Evolutionary conservation across 1,140 invertebrate species (phyloP), one percentile per base, ranked within the genome.

Genomic region (Varroa destructor): DNA sequence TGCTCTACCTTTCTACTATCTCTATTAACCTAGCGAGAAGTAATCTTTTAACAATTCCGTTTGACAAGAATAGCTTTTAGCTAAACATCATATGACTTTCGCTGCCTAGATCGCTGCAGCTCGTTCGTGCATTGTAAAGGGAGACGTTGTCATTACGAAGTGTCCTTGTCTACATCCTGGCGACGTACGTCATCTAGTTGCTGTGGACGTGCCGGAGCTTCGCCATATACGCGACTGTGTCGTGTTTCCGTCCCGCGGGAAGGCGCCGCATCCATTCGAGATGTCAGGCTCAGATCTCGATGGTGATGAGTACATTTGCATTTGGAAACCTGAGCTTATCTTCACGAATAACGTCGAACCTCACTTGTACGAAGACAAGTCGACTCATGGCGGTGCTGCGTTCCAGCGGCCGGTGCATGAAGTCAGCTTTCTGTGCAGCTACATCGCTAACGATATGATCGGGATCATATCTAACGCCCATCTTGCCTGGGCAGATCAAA

Each of bases 231-330:
- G 74, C 43, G 81, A 81, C 74, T 81, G 81, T 55, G 76, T 81
- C 43, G 80, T 82, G 0, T 81, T 82, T 73, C 81, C 80, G 6
- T 61, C 74, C 6, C 72, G 77, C 71, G 80, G 80, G 6, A 72
- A 74, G 42, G 73, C 80, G 71, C 81, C 80, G 10, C 81, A 82
- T 75, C 74, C 80, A 3, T 78, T 81, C 75, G 80, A 82, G 74
- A 81, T 81, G 79, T 76, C 71, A 77, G 78, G 78, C 36, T 78
- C 77, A 6, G 80, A 81, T 75, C 73, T 81, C 51, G 80, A 81
- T 74, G 80, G 80, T 14, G 80, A 81, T 74, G 78, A 81, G 71
- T 81, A 81, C 73, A 75, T 75, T 46, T 77, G 81, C 2, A 78
- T 79, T 43, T 81, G 79, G 77, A 76, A 80, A 70, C 58, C 73